Evolutionary conservation across 2,888 invertebrate species (phyloP).

Genomic region (Spodoptera exigua): DNA sequence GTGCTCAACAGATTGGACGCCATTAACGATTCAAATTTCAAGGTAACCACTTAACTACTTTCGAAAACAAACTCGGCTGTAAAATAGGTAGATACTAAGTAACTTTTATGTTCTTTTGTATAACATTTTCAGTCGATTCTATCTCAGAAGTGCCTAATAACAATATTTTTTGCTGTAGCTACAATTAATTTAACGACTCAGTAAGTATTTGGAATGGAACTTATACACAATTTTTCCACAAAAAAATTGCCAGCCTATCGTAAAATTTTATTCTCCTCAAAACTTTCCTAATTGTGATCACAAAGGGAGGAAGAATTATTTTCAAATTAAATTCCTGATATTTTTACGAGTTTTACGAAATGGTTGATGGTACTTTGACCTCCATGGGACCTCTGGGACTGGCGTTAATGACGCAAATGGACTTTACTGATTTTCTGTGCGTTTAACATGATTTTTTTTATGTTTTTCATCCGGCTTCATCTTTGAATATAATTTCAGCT

Average conservation of each 20-base stretch:
- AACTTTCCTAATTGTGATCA: slow-evolving; percentile 55
- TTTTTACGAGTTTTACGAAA: slow-evolving; percentile 57
- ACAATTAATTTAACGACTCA: slow-evolving; percentile 47
- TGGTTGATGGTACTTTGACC: slow-evolving; percentile 35
- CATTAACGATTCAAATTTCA: slow-evolving; percentile 43
- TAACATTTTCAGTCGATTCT: slow-evolving; percentile 32
- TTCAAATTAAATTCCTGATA: slow-evolving; percentile 59
- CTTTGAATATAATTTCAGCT: slow-evolving; percentile 23
- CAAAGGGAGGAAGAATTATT: slow-evolving; percentile 50
- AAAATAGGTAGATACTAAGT: slow-evolving; percentile 36
- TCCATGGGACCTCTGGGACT: slow-evolving; percentile 25
- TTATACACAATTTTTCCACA: slow-evolving; percentile 31
- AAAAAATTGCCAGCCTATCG: slow-evolving; percentile 36
- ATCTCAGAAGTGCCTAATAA: slow-evolving; percentile 30
- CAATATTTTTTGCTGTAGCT: slow-evolving; percentile 35
- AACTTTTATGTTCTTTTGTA: slow-evolving; percentile 38
- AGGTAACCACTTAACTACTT: slow-evolving; percentile 38
- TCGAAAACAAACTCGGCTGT: slow-evolving; percentile 36
- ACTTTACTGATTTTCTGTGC: slow-evolving; percentile 12
- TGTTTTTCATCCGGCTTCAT: slow-evolving; percentile 7
- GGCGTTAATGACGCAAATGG: slow-evolving; percentile 31
- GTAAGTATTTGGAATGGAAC: slow-evolving; percentile 37
- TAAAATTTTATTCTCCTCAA: slow-evolving; percentile 37
- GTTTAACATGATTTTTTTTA: slow-evolving; percentile 16
- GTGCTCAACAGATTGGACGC: slow-evolving; percentile 27